phyloP scores from a whole-genome alignment of 2,888 invertebrate genomes.

The Nephrotoma appendiculata region DNA sequence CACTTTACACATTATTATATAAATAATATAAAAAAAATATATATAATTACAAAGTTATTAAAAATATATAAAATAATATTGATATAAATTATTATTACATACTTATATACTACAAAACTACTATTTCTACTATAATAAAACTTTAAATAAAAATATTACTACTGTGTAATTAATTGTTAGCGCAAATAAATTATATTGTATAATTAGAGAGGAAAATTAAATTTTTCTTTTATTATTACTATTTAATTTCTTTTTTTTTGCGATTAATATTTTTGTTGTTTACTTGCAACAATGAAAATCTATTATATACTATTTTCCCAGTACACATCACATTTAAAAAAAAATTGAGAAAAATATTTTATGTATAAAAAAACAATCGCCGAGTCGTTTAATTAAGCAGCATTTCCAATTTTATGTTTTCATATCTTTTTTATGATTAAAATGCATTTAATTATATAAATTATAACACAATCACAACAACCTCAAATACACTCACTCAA shows the following conservation, averaged over 20 bases:
- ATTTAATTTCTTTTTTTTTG: background rate
- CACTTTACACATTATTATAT: background rate
- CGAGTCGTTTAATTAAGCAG: background rate
- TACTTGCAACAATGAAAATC: background rate
- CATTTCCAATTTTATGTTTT: background rate
- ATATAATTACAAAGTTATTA: background rate
- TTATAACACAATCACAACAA: background rate
- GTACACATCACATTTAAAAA: background rate
- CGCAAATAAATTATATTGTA: background rate
- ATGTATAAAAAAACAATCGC: background rate
- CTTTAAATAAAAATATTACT: background rate
- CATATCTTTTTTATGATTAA: background rate
- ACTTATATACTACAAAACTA: background rate
- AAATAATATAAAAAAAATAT: background rate
- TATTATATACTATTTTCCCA: background rate
- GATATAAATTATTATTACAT: background rate
- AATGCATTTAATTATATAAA: background rate
- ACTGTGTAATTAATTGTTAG: background rate
- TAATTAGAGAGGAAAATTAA: background rate
- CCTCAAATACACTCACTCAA: background rate
- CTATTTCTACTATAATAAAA: background rate
- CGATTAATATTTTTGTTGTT: background rate
- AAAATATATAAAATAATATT: background rate
- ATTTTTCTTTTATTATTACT: background rate
- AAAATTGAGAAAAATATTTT: background rate